Percentiles rank a stretch among this genome's conserved stretches.
phyloP scores from a whole-genome alignment of 1,140 invertebrate genomes.

The Semibalanus balanoides region DNA sequence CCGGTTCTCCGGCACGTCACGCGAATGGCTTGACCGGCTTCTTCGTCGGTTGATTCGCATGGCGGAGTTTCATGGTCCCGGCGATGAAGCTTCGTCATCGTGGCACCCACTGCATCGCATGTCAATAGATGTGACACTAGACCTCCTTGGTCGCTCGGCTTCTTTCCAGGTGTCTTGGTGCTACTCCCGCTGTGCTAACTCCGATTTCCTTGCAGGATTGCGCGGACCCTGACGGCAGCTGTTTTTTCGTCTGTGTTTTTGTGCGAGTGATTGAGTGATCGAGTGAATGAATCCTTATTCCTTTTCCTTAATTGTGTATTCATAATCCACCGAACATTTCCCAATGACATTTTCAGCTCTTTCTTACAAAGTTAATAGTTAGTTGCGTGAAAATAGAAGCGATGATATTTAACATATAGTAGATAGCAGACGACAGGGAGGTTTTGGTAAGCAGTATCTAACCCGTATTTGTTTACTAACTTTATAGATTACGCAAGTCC shows the following conservation, averaged over 20 bases:
- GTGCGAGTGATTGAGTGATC: neutral
- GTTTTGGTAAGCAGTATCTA: neutral
- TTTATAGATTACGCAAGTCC: neutral
- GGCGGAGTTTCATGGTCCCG: neutral
- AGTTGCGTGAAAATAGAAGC: neutral
- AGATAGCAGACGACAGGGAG: neutral
- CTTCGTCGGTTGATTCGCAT: neutral
- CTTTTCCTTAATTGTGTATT: neutral
- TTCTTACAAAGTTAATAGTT: neutral
- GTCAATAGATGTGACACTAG: neutral
- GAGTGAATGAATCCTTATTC: neutral
- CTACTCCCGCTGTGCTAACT: neutral
- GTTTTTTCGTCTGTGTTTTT: neutral
- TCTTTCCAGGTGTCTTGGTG: neutral
- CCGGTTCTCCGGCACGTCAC: neutral
- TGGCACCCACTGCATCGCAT: neutral
- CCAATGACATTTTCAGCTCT: neutral
- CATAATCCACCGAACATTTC: neutral
- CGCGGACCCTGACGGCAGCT: neutral
- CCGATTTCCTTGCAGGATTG: neutral
- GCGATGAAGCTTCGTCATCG: neutral
- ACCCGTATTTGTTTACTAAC: neutral
- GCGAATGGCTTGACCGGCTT: neutral
- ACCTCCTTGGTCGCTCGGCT: neutral
- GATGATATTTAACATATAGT: neutral